These are phyloP conservation scores for Taurulus bubalis DNA, from an alignment of 2,113 vertebrate genomes.

Conservation along the genomic window DNA sequence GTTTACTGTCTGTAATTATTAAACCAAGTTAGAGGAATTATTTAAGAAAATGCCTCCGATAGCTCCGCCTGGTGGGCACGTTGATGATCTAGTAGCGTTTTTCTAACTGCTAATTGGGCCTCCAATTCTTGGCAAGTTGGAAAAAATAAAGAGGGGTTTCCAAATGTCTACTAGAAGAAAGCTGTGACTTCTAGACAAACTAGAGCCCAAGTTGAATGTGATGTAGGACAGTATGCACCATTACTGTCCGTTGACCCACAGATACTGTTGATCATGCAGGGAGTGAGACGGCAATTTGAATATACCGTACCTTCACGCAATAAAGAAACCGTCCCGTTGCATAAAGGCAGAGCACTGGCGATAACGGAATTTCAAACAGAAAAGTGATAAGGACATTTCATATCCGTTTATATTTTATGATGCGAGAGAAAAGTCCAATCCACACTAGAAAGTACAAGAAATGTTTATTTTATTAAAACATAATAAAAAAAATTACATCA, in stretches of 20 bases:
- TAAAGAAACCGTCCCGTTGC: background rate
- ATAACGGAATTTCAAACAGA: background rate
- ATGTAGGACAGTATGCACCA: background rate
- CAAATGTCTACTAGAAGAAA: background rate
- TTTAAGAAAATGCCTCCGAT: background rate
- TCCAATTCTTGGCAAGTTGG: background rate
- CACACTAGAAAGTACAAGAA: conserved; percentile 12
- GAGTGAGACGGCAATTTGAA: background rate
- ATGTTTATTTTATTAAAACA: conserved; percentile 63
- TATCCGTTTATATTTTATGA: background rate
- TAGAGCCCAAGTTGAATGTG: background rate
- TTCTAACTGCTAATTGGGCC: background rate
- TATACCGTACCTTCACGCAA: background rate
- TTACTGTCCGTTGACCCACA: background rate
- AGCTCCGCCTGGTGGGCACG: background rate
- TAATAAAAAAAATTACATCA: conserved; percentile 27
- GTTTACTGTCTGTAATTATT: background rate
- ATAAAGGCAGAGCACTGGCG: background rate
- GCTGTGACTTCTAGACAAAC: background rate
- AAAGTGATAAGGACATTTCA: background rate
- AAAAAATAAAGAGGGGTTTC: background rate
- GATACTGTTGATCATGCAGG: background rate
- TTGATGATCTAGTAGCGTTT: background rate
- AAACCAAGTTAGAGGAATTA: background rate
- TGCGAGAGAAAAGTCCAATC: background rate